phyloP scores from a whole-genome alignment of 2,888 invertebrate genomes.

The Clanis bilineata region DNA sequence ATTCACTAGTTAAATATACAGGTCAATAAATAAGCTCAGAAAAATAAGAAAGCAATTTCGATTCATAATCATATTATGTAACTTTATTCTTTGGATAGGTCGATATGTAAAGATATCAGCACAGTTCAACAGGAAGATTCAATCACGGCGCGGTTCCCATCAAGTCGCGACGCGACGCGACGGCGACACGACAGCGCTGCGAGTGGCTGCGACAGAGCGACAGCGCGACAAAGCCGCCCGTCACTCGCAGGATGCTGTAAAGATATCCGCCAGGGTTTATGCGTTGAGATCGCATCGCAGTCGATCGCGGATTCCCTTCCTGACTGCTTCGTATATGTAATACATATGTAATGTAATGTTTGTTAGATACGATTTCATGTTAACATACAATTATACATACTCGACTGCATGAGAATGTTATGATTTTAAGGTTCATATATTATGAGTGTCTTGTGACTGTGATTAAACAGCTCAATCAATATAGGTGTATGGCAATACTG shows the following conservation, averaged over 20 bases:
- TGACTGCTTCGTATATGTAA: not conserved
- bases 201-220: too few relatives aligned
- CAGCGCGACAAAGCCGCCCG: conserved; percentile 1
- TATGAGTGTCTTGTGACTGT: too few relatives aligned
- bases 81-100: too few relatives aligned
- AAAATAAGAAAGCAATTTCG: too few relatives aligned
- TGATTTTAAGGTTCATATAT: too few relatives aligned
- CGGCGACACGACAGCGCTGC: not conserved
- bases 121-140: not conserved
- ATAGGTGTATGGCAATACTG: too few relatives aligned
- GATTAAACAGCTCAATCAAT: too few relatives aligned
- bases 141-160: not conserved
- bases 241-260: conserved; percentile 12
- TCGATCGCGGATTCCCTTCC: not conserved
- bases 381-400: not conserved
- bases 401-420: too few relatives aligned
- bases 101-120: not conserved
- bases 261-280: conserved; percentile 2
- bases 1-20: too few relatives aligned
- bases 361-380: not conserved
- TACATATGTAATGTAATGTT: too few relatives aligned
- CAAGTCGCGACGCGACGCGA: not conserved
- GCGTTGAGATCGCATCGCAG: not conserved
- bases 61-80: too few relatives aligned
- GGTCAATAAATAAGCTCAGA: too few relatives aligned